A percentile compares a stretch with the other conserved stretches of the same genome.
These are phyloP conservation scores for Hydrophis major DNA, from an alignment of 2,797 vertebrate genomes.

Conservation along the genomic window DNA sequence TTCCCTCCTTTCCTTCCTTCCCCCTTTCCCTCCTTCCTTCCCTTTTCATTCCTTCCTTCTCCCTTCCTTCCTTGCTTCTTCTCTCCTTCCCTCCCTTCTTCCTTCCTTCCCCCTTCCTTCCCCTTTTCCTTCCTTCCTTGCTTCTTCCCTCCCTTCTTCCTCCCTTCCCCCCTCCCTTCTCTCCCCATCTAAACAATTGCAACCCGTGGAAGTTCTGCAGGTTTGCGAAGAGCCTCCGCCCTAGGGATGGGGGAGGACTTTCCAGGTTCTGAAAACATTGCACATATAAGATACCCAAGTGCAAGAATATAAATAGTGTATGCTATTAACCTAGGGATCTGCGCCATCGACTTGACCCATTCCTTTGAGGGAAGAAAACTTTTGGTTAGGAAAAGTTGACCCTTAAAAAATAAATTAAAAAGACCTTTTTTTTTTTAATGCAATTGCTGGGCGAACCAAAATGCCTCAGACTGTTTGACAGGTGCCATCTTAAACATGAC, in stretches of 20 bases:
- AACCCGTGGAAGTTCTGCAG: not conserved
- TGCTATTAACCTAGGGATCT: not conserved
- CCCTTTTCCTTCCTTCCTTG: fast-evolving
- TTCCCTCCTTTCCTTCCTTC: too few relatives aligned
- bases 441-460: not conserved
- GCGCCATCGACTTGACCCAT: not conserved
- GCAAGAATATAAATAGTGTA: not conserved
- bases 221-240: not conserved
- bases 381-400: not conserved
- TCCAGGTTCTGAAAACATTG: not conserved
- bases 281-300: not conserved
- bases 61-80: too few relatives aligned
- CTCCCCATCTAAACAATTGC: not conserved
- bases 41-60: too few relatives aligned
- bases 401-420: not conserved
- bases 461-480: not conserved
- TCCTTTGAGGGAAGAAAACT: not conserved
- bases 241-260: not conserved
- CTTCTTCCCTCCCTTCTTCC: too few relatives aligned
- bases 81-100: too few relatives aligned
- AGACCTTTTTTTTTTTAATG: not conserved
- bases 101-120: not conserved
- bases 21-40: too few relatives aligned
- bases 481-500: conserved; percentile 4
- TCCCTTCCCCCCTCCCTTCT: not conserved